Percentiles rank a stretch among this genome's conserved stretches.
phyloP scores from a whole-genome alignment of 2,888 invertebrate genomes.

The Calameuta pallipes region DNA sequence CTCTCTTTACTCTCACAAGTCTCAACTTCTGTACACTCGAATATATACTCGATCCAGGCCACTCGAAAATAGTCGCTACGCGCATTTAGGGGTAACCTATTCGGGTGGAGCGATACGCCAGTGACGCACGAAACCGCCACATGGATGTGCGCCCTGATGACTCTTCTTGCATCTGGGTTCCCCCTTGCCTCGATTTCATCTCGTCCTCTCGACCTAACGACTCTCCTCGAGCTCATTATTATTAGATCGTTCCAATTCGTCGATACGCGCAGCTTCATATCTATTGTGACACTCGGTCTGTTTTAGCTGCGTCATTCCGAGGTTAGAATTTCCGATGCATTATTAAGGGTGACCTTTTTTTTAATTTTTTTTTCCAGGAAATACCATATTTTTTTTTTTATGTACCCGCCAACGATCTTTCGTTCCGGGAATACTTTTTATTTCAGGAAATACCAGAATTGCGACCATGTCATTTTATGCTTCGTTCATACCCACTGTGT shows the following conservation, averaged over 20 bases:
- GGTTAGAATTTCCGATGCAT: not conserved
- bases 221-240: slow-evolving; percentile 12
- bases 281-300: not conserved
- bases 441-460: too few species aligned
- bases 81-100: slow-evolving; percentile 39
- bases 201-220: not conserved
- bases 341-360: not conserved
- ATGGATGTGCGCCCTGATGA: not conserved
- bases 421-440: too few species aligned
- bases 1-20: slow-evolving; percentile 14
- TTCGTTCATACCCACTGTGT: too few species aligned
- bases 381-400: not conserved
- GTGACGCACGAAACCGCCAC: slow-evolving; percentile 35
- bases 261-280: not conserved
- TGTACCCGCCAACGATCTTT: too few species aligned
- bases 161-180: not conserved
- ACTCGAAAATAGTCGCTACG: slow-evolving; percentile 50
- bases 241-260: slow-evolving; percentile 19
- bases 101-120: slow-evolving; percentile 33
- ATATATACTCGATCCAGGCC: slow-evolving; percentile 50
- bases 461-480: too few species aligned
- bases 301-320: not conserved
- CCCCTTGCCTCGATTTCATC: not conserved
- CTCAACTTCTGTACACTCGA: slow-evolving; percentile 24
- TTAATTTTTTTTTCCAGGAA: too few species aligned